These are phyloP conservation scores for Anniella stebbinsi DNA, from an alignment of 2,797 vertebrate species.

Conservation along the genomic window DNA sequence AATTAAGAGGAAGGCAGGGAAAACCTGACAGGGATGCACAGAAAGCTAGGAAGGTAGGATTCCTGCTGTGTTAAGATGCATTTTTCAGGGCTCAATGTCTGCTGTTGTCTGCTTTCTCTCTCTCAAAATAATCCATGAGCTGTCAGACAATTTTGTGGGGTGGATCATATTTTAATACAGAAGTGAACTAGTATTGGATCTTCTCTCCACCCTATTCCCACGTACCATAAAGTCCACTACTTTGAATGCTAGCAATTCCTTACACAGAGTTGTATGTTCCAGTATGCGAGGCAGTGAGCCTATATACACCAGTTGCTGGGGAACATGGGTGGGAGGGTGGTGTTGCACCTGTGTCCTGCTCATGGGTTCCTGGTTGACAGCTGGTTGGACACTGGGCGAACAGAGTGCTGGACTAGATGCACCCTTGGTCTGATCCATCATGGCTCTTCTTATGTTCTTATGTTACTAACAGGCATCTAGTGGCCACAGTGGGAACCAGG, in stretches of 20 bases:
- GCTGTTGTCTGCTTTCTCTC: conserved; percentile 19
- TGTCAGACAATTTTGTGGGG: not conserved
- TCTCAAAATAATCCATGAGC: not conserved
- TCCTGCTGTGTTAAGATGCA: conserved; percentile 23
- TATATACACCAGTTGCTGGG: too few relatives aligned
- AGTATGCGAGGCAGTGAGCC: too few relatives aligned
- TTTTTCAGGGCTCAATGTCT: not conserved
- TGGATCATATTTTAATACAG: conserved; percentile 8
- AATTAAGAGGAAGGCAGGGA: conserved; percentile 8
- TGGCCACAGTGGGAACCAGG: too few relatives aligned
- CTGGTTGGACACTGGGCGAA: too few relatives aligned
- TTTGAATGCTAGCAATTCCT: conserved; percentile 1
- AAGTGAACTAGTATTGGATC: not conserved
- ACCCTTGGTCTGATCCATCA: too few relatives aligned
- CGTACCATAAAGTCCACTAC: not conserved
- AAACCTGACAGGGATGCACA: not conserved
- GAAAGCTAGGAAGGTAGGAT: conserved; percentile 12
- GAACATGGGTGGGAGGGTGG: too few relatives aligned
- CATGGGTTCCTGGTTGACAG: too few relatives aligned
- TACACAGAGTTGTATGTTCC: not conserved
- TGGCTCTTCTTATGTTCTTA: too few relatives aligned
- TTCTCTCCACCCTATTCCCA: not conserved
- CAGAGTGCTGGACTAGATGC: too few relatives aligned
- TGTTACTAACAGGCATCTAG: too few relatives aligned
- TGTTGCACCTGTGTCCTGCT: too few relatives aligned